These are phyloP conservation scores for Meriones psammophilus DNA, from an alignment of 2,797 vertebrate species.

Conservation along the genomic window DNA sequence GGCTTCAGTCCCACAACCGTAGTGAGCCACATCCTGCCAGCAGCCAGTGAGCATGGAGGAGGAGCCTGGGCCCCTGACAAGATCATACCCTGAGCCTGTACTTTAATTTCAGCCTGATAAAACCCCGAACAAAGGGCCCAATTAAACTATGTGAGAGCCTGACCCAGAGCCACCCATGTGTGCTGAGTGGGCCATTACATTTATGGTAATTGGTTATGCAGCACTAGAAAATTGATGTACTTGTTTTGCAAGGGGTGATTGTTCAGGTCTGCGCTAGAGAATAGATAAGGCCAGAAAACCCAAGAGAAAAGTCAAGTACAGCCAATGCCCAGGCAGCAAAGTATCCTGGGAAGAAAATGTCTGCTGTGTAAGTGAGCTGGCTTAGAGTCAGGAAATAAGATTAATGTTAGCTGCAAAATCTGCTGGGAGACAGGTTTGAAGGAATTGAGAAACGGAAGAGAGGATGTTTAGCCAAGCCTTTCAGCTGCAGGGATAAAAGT, in stretches of 20 bases:
- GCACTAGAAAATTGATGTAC: not conserved
- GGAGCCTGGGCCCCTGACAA: not conserved
- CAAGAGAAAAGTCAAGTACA: not conserved
- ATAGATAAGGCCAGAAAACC: not conserved
- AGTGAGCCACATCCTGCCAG: not conserved
- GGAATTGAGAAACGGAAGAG: not conserved
- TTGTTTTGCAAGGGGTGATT: not conserved
- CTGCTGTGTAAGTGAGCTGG: not conserved
- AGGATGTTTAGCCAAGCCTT: not conserved
- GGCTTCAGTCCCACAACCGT: not conserved
- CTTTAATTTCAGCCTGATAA: not conserved
- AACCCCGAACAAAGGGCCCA: not conserved
- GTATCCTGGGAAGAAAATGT: not conserved
- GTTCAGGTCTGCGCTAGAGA: not conserved
- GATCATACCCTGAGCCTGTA: not conserved
- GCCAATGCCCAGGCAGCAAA: not conserved
- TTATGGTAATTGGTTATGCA: not conserved
- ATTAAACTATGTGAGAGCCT: not conserved
- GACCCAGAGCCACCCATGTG: not conserved
- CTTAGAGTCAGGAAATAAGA: not conserved
- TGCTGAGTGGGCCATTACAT: not conserved
- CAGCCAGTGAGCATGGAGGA: not conserved
- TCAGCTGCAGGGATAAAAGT: not conserved
- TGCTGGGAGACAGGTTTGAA: not conserved
- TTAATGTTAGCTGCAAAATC: constrained; percentile 39